These are phyloP conservation scores for Siphonodentalium dalli DNA, from an alignment of 2,888 invertebrate genomes.

Conservation along the genomic window DNA sequence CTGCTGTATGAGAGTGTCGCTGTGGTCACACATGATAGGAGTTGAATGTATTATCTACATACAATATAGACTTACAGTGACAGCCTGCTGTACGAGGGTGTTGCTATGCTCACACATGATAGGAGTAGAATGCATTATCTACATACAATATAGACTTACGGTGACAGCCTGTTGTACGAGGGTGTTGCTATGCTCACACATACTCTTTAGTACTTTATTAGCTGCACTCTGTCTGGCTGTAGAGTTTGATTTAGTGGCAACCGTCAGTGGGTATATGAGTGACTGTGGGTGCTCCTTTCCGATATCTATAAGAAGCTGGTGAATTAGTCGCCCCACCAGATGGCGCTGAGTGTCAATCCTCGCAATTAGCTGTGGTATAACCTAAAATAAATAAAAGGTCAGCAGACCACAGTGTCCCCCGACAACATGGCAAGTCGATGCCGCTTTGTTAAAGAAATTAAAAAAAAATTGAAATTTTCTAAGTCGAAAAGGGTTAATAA, in stretches of 20 bases:
- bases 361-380: slow-evolving; percentile 98
- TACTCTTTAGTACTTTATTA: slow-evolving; percentile 90
- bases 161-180: slow-evolving; percentile 95
- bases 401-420: too few relatives aligned
- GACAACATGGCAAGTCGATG: too few relatives aligned
- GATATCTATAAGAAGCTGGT: slow-evolving; percentile 92
- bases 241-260: slow-evolving; percentile 80
- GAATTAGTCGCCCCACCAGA: slow-evolving; percentile 88
- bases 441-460: too few relatives aligned
- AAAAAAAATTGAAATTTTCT: too few relatives aligned
- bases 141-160: slow-evolving; percentile 70
- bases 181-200: slow-evolving; percentile 91
- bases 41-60: too few relatives aligned
- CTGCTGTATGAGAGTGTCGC: too few relatives aligned
- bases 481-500: too few relatives aligned
- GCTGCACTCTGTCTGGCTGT: slow-evolving; percentile 77
- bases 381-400: slow-evolving; percentile 66
- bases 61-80: slow-evolving; percentile 79
- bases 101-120: slow-evolving; percentile 95
- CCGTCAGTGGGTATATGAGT: slow-evolving; percentile 94
- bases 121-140: too few relatives aligned
- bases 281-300: slow-evolving; percentile 98
- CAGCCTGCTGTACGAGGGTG: slow-evolving; percentile 90
- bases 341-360: slow-evolving; percentile 92
- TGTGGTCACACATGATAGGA: too few relatives aligned